Percentiles rank a stretch among this genome's conserved stretches.
Evolutionary conservation across 53 echinoderm and acorn worm genomes (phyloP).

Genomic region (Henricia sp.): DNA sequence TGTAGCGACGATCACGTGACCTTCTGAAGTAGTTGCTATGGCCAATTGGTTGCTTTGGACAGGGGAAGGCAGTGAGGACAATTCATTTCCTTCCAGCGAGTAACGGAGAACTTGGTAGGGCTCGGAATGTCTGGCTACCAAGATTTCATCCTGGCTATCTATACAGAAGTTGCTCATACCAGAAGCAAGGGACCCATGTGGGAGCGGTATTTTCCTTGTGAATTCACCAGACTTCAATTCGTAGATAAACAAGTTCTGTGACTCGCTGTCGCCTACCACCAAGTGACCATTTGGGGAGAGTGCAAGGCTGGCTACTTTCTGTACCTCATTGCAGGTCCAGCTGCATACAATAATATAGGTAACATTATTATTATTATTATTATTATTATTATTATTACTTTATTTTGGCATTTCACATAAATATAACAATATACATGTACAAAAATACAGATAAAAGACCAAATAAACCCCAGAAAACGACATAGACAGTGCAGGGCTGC

Average conservation of each 20-base stretch:
- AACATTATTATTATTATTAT: neutral
- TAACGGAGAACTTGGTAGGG: slow-evolving; percentile 15
- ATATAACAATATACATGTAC: neutral
- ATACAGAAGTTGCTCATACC: slow-evolving; percentile 34
- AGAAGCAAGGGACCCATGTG: neutral
- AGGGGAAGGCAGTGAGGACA: neutral
- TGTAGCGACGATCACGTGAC: neutral
- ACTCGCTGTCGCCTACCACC: slow-evolving; percentile 11
- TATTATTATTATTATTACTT: too few species aligned
- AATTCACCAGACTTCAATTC: neutral
- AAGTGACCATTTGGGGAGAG: neutral
- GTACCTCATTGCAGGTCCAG: neutral
- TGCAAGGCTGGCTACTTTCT: neutral
- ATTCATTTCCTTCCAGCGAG: neutral
- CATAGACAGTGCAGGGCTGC: too few species aligned
- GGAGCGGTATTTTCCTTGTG: neutral
- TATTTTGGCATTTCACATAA: too few species aligned
- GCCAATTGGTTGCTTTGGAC: slow-evolving; percentile 13
- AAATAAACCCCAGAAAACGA: neutral
- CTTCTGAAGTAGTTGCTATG: neutral
- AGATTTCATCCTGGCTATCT: neutral
- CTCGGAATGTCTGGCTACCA: neutral
- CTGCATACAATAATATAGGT: neutral
- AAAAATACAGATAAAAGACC: too few species aligned
- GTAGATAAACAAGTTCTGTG: slow-evolving; percentile 24